Evolutionary conservation across 2,797 vertebrate species (phyloP).

Genomic region (Sebastes minor): DNA sequence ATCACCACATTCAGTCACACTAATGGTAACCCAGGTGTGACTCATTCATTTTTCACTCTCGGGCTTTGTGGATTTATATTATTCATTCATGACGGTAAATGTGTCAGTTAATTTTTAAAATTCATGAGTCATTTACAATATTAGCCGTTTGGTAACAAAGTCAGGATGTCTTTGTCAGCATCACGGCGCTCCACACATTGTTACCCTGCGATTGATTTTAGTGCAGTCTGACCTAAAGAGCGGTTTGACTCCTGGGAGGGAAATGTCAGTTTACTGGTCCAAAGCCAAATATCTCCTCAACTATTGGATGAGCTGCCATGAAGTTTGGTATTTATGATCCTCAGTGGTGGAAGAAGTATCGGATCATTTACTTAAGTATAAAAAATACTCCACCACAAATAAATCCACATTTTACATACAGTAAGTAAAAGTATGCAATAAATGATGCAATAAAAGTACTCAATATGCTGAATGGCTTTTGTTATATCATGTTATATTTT

Average conservation of each 20-base stretch:
- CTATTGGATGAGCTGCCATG: neutral
- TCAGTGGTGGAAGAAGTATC: neutral
- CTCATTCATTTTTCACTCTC: neutral
- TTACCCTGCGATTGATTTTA: neutral
- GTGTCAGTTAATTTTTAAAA: neutral
- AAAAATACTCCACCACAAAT: neutral
- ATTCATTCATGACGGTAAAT: slow-evolving; percentile 11
- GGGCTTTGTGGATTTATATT: slow-evolving; percentile 11
- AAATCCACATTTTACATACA: too few species aligned
- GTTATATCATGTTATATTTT: neutral
- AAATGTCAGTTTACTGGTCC: neutral
- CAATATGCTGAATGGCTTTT: neutral
- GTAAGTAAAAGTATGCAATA: neutral
- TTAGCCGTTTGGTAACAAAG: neutral
- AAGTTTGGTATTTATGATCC: neutral
- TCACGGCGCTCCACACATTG: neutral
- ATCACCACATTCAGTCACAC: neutral
- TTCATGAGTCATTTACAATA: neutral
- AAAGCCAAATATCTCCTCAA: neutral
- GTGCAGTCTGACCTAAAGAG: neutral
- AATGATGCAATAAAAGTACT: neutral
- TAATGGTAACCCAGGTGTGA: slow-evolving; percentile 16
- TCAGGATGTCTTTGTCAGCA: neutral
- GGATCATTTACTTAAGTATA: neutral
- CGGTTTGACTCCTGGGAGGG: neutral